Base-by-base conservation (phyloP, 2,888 invertebrate species). In the Bombyx huttoni region DNA sequence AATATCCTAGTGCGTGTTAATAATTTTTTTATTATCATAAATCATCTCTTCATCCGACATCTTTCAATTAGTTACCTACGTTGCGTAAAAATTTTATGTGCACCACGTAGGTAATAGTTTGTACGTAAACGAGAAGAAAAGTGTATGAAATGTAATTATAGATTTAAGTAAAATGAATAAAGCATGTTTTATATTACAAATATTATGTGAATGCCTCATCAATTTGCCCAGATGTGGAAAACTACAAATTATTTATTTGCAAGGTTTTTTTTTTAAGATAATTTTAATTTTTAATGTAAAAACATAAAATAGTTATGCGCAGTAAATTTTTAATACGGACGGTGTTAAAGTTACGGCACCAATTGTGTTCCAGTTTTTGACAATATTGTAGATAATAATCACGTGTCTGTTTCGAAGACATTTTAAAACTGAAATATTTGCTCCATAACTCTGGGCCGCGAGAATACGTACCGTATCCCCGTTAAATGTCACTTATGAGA, bases 181-280 rank as follows among this genome's bases (percentile, higher is more conserved):
- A 83, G 81, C 86, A 86, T 87, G 85, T 88, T 87, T 88, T 88
- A 83, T 88, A 86, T 82, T 81, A 81, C 86, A 86, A 81, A 40
- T 40, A 79, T 70, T 82, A 81, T 69, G 76, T 75, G 77, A 79
- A 77, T 69, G 81, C 84, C 77, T 80, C 75, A 73, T 78, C 81
- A 74, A 71, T 72, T 84, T 80, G 83, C 75, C 86, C 62, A 61
- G 54, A 63, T 62, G 60, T 65, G 88, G 78, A 82, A 74, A 61
- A 74, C 62, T 62, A 86, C 88, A 84, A 80, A 82, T 83, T 87
- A 88, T 88, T 87, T 88, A 87, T 88, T 87, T 85, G 86, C 84
- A 85, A 40, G 6, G 3, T 40, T 81, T 80, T n/a, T n/a, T 79
- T 78, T 77, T 78, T 75, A 80, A 78, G 82, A 84, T 78, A 81